Base-by-base conservation (phyloP, 1,140 invertebrate species). In the Leptinotarsa defecta region DNA sequence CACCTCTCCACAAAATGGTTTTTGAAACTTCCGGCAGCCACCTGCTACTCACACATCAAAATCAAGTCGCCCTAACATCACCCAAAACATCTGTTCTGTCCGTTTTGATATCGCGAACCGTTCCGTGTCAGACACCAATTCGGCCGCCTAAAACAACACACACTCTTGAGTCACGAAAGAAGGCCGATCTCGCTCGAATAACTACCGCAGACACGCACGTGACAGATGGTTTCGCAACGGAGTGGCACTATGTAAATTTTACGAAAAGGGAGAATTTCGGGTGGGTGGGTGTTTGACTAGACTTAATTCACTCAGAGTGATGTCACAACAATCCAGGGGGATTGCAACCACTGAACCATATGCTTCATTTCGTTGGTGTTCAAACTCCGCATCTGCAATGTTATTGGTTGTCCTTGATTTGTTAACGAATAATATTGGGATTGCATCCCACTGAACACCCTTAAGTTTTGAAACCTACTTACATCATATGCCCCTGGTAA, bases 61-160 rank as follows among this genome's bases (percentile, higher is more conserved):
- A 74, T 74, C 73, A 24, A 71, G 71, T 64, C 63, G 63, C 63
- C 65, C 68, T 74, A 52, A 73, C 8, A 43, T 43, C 11, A 43
- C 34, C 8, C 34, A 11, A 43, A 78, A 78, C 76, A 78, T 78
- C 74, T 78, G 76, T 74, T 68, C 67, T 43, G 70, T 27, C 76
- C 74, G 71, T 74, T 74, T 68, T 64, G 74, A 73, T 72, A 73
- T 75, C 71, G 73, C 73, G 69, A 75, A 78, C 75, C 62, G 70
- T 78, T 74, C 68, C 76, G 73, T 77, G 76, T 74, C 69, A 74
- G 48, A 71, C 34, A 57, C 22, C 76, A 73, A 77, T 74, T 74
- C 73, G 61, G 43, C 71, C 72, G 70, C 68, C 76, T 74, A 77
- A 74, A 77, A 77, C 76, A 77, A 77, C 74, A 76, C 74, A 72